Percentiles rank a stretch among this genome's conserved stretches.
These are phyloP conservation scores for Vandiemenella viatica DNA, from an alignment of 2,888 invertebrate genomes.

Conservation along the genomic window DNA sequence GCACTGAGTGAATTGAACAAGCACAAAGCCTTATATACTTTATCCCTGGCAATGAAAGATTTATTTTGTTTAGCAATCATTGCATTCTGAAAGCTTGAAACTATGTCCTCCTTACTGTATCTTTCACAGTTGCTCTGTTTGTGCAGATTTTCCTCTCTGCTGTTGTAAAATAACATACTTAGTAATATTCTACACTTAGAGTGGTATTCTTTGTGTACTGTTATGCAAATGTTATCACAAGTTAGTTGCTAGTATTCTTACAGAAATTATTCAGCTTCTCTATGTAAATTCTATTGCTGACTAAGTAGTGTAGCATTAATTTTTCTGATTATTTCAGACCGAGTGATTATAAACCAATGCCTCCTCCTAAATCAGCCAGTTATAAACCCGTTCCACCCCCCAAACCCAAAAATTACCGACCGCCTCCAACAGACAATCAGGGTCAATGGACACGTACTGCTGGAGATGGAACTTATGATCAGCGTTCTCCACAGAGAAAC, in stretches of 20 bases:
- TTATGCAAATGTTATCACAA: neutral
- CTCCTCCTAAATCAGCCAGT: conserved; percentile 25
- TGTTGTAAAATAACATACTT: no score
- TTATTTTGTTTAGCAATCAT: no score
- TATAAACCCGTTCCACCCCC: conserved; percentile 88
- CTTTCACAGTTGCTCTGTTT: no score
- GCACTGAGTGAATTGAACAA: no score
- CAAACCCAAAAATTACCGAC: conserved; percentile 82
- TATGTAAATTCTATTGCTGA: no score
- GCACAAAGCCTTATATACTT: no score
- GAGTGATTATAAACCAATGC: conserved; percentile 20
- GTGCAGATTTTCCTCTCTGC: no score
- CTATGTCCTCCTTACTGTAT: no score
- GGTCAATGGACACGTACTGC: neutral
- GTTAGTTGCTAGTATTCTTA: neutral
- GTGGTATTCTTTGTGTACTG: neutral
- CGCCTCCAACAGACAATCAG: conserved; percentile 34
- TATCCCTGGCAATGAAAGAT: no score
- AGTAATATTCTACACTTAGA: no score
- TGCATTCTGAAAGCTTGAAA: no score
- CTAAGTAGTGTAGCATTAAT: no score
- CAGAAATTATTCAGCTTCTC: neutral
- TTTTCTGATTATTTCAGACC: conserved; percentile 7
- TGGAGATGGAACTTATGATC: conserved; percentile 4
- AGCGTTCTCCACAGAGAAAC: conserved; percentile 2